These are phyloP conservation scores for Drosophila punjabiensis DNA, from an alignment of 1,140 invertebrate species.

Conservation along the genomic window DNA sequence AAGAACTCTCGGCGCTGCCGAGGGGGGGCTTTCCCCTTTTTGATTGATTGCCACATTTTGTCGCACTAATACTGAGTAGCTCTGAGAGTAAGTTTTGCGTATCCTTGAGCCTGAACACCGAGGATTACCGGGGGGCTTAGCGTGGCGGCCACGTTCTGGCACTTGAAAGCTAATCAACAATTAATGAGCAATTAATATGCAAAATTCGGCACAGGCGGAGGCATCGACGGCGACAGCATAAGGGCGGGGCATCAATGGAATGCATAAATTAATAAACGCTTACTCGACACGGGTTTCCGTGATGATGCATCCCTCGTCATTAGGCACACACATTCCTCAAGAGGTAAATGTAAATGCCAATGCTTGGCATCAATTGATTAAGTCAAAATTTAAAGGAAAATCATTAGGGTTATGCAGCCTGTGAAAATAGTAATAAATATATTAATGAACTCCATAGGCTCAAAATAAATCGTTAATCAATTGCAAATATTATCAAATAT, in stretches of 20 bases:
- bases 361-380: conserved; percentile 21
- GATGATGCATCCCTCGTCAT: conserved; percentile 18
- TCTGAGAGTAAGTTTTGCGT: conserved; percentile 64
- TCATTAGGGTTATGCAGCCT: background rate
- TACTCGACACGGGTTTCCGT: conserved; percentile 3
- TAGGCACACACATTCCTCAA: conserved; percentile 19
- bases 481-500: conserved; percentile 18
- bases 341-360: conserved; percentile 23
- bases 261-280: conserved; percentile 71
- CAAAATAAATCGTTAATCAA: conserved; percentile 11
- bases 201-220: conserved; percentile 54
- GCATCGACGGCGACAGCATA: background rate
- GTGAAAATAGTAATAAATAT: background rate
- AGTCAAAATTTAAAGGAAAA: conserved; percentile 7
- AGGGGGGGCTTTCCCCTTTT: conserved; percentile 33
- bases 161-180: conserved; percentile 79
- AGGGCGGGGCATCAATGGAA: conserved; percentile 45
- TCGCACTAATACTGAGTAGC: conserved; percentile 63
- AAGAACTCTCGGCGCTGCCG: conserved; percentile 27
- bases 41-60: conserved; percentile 83
- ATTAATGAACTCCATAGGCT: background rate
- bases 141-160: conserved; percentile 29
- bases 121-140: conserved; percentile 52
- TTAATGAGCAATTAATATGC: conserved; percentile 84
- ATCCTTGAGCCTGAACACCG: conserved; percentile 61